Evolutionary conservation across 2,113 vertebrate species (phyloP), one percentile per base, ranked within the genome.

Genomic region (Thamnophis sirtalis): DNA sequence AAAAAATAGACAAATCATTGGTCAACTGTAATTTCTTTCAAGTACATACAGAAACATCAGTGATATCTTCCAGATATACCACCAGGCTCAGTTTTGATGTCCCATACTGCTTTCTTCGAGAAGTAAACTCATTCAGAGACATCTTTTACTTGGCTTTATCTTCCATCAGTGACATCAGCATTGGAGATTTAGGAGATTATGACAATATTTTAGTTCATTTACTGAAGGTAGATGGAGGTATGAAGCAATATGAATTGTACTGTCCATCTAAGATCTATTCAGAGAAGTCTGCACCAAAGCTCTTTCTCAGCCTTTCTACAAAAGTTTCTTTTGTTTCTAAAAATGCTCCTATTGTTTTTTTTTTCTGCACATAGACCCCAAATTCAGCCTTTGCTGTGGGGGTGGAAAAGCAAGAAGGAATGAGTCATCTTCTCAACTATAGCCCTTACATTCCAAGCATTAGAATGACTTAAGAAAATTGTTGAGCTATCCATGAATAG

Each of bases 1-100:
- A 96, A 97, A 97, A 97, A 98, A 97, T 97, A 80, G 58, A 92
- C 0, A 2, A 95, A 93, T 90, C 89, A 43, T 55, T 96, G 91
- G 95, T 93, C 11, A 63, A 84, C 49, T 92, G 93, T 94, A 63
- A 49, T 95, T 95, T 84, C 93, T 94, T 48, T 84, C 3, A 56
- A 68, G 54, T 58, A 51, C 28, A 19, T 33, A 19, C 55, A 54
- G 80, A 92, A 10, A 26, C 93, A 50, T 91, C 84, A 2, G 1
- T n/a, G 55, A 1, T 0, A 43, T 11, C 55, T 88, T 89, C 24
- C 6, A 68, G 21, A 53, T 91, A 51, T 1, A 51, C 9, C 21
- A 60, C n/a, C 33, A 24, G 43, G 15, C 11, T 51, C 21, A n/a
- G 11, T 51, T 87, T 9, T 53, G 17, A 50, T 51, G 48, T 53